Evolutionary conservation across 1,140 invertebrate species (phyloP).

Genomic region (Drosophila pseudoananassae): DNA sequence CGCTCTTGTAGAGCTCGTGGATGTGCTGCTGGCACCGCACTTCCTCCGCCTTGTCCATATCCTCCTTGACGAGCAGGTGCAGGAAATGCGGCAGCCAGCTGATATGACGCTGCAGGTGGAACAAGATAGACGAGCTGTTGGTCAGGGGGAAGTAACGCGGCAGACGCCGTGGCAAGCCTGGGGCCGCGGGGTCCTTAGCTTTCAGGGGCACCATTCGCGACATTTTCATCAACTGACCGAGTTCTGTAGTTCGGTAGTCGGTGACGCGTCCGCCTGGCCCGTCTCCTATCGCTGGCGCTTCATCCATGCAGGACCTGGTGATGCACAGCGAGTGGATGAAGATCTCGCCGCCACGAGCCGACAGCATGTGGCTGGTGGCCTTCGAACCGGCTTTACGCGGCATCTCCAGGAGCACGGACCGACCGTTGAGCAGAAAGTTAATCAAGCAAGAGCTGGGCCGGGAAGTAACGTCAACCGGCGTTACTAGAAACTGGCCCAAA

Average conservation of each 20-base stretch:
- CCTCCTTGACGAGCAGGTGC: constrained; percentile 92
- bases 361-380: constrained; percentile 95
- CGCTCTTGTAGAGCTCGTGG: constrained; percentile 91
- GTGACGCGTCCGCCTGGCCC: constrained; percentile 96
- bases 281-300: constrained; percentile 97
- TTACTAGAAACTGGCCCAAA: constrained; percentile 93
- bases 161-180: constrained; percentile 88
- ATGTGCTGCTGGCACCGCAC: constrained; percentile 95
- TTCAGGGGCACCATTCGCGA: constrained; percentile 91
- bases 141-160: constrained; percentile 97
- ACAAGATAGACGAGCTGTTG: constrained; percentile 90
- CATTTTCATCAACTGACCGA: constrained; percentile 94
- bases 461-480: constrained; percentile 97
- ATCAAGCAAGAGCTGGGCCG: constrained; percentile 97
- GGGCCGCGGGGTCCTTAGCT: constrained; percentile 68
- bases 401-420: constrained; percentile 98
- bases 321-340: constrained; percentile 97
- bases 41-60: constrained; percentile 93
- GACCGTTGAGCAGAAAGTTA: constrained; percentile 96
- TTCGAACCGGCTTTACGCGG: constrained; percentile 94
- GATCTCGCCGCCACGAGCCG: constrained; percentile 97
- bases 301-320: constrained; percentile 94
- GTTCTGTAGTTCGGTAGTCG: constrained; percentile 95
- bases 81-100: constrained; percentile 93
- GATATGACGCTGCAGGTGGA: constrained; percentile 88